These are phyloP conservation scores for Megalops atlanticus DNA, from an alignment of 2,113 vertebrate genomes.

Conservation along the genomic window DNA sequence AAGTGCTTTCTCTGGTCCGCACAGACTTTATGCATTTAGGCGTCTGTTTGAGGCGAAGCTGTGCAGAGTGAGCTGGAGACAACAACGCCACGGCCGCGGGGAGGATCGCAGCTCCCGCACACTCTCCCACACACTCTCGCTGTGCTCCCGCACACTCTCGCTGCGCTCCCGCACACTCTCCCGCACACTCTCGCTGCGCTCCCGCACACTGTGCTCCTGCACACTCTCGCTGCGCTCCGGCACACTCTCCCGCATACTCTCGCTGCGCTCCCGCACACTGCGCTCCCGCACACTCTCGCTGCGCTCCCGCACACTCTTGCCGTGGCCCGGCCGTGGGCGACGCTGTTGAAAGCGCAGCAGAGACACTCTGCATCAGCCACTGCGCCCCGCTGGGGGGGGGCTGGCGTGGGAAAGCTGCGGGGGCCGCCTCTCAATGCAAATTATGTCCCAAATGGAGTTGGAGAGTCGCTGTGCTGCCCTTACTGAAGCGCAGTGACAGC, in stretches of 20 bases:
- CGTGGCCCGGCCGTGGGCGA: neutral
- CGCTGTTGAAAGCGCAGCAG: neutral
- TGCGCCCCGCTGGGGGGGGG: neutral
- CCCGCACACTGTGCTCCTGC: too few relatives aligned
- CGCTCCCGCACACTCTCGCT: too few relatives aligned
- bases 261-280: too few relatives aligned
- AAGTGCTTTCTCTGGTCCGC: neutral
- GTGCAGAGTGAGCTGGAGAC: neutral
- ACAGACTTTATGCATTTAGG: too few relatives aligned
- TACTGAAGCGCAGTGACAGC: neutral
- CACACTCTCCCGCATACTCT: neutral
- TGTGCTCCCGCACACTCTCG: too few relatives aligned
- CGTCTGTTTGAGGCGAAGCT: neutral
- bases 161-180: too few relatives aligned
- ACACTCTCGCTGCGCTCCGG: too few relatives aligned
- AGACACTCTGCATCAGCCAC: neutral
- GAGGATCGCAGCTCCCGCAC: neutral
- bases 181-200: too few relatives aligned
- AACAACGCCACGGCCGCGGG: neutral
- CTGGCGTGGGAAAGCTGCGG: neutral
- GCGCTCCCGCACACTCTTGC: too few relatives aligned
- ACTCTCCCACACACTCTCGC: too few relatives aligned
- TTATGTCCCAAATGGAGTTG: neutral
- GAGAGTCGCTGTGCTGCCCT: neutral
- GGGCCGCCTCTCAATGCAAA: neutral